phyloP scores from a whole-genome alignment of 2,888 invertebrate species.

The Noctua pronuba region DNA sequence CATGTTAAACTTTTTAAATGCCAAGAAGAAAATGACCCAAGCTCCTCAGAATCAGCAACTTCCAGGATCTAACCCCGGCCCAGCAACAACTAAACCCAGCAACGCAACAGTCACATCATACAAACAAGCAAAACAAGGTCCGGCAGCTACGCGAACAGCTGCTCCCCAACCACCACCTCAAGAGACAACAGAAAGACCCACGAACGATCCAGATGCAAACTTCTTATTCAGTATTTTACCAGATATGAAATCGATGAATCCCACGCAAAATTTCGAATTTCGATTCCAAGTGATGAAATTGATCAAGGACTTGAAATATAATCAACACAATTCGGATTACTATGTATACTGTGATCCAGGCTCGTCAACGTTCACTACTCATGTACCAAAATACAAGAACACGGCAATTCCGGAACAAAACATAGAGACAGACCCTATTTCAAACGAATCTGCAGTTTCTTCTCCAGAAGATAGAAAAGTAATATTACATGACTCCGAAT shows the following conservation, averaged over 20 bases:
- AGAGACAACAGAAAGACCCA: conserved; percentile 17
- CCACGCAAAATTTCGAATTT: conserved; percentile 62
- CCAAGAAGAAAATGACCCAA: conserved; percentile 27
- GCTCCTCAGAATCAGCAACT: conserved; percentile 16
- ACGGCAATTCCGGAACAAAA: conserved; percentile 24
- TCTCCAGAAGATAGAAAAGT: conserved; percentile 59
- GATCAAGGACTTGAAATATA: conserved; percentile 63
- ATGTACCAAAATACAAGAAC: conserved; percentile 43
- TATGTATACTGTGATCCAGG: conserved; percentile 30
- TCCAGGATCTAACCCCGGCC: conserved; percentile 5
- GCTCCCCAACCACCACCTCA: background rate
- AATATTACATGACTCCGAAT: conserved; percentile 46
- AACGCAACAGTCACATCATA: conserved; percentile 2
- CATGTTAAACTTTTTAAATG: conserved; percentile 61
- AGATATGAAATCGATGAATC: conserved; percentile 64
- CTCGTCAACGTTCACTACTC: conserved; percentile 33
- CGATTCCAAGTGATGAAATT: conserved; percentile 65
- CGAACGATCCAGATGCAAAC: conserved; percentile 57
- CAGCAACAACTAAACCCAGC: conserved; percentile 8
- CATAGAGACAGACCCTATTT: conserved; percentile 26
- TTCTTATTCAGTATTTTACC: conserved; percentile 62
- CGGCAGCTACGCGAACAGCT: background rate
- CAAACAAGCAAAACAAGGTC: conserved; percentile 14
- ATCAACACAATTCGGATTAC: conserved; percentile 40
- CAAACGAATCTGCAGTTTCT: conserved; percentile 53